Percentiles rank a stretch among this genome's conserved stretches.
These are phyloP conservation scores for Ptyas mucosa DNA, from an alignment of 2,113 vertebrate species.

Conservation along the genomic window DNA sequence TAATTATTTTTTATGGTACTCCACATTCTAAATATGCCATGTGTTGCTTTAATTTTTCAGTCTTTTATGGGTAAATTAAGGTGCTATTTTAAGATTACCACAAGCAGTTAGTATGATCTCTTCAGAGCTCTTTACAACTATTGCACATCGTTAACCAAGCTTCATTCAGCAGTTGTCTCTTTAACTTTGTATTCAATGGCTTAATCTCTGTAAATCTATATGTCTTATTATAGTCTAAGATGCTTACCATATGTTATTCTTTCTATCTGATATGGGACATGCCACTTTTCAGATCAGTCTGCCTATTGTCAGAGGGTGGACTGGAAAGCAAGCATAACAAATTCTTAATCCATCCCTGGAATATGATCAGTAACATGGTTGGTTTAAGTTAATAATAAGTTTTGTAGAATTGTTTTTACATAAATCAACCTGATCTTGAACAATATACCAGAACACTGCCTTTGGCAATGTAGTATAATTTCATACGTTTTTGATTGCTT, in stretches of 20 bases:
- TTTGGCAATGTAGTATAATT: neutral
- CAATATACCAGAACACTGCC: neutral
- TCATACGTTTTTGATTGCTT: neutral
- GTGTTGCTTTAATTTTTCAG: constrained; percentile 23
- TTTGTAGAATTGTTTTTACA: neutral
- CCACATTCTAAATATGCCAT: constrained; percentile 8
- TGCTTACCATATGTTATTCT: neutral
- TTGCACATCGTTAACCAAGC: constrained; percentile 38
- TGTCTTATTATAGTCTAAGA: constrained; percentile 34
- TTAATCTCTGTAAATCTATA: constrained; percentile 40
- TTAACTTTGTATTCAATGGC: constrained; percentile 35
- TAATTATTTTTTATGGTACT: neutral
- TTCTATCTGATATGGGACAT: neutral
- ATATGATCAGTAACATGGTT: neutral
- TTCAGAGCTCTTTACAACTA: neutral
- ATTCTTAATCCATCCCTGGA: neutral
- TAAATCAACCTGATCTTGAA: neutral
- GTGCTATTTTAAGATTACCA: neutral
- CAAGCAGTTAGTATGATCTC: constrained; percentile 15
- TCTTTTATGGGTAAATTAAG: constrained; percentile 32
- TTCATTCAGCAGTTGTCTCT: constrained; percentile 33
- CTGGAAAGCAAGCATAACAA: neutral
- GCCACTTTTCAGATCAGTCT: neutral
- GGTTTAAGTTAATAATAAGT: neutral
- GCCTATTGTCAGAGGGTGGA: neutral